These are phyloP conservation scores for Saguinus imperator DNA, from an alignment of 2,113 vertebrate genomes.

Conservation along the genomic window DNA sequence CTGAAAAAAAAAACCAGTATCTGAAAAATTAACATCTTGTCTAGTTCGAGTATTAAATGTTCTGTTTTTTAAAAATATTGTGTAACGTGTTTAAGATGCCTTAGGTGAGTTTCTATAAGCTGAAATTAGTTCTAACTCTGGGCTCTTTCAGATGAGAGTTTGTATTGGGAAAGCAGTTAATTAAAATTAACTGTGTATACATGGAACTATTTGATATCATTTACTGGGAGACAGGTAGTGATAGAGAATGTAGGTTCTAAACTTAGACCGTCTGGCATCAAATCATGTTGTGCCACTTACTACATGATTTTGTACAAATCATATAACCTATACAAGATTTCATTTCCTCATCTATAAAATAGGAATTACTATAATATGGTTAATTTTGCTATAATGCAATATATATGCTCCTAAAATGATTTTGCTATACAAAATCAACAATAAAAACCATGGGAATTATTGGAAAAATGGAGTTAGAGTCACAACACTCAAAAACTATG, in stretches of 20 bases:
- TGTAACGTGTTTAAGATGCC: neutral
- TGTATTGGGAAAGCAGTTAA: slow-evolving; percentile 5
- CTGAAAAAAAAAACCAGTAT: neutral
- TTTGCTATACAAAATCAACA: neutral
- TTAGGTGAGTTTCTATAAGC: neutral
- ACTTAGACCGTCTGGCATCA: neutral
- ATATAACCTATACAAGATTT: neutral
- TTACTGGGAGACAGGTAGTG: neutral
- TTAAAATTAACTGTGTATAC: neutral
- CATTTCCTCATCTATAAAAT: neutral
- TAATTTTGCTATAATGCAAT: neutral
- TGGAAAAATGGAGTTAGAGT: neutral
- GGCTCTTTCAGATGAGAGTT: neutral
- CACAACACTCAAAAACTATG: neutral
- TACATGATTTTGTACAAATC: neutral
- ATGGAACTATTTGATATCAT: neutral
- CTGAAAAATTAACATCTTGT: neutral
- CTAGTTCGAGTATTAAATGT: neutral
- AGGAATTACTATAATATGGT: neutral
- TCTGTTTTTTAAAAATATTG: too few species aligned
- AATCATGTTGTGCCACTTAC: neutral
- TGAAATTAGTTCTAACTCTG: neutral
- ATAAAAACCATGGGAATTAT: neutral
- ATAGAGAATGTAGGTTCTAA: neutral
- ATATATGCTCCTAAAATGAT: neutral